Base-by-base conservation (phyloP, 2,888 invertebrate species). In the Alsophila aescularia region DNA sequence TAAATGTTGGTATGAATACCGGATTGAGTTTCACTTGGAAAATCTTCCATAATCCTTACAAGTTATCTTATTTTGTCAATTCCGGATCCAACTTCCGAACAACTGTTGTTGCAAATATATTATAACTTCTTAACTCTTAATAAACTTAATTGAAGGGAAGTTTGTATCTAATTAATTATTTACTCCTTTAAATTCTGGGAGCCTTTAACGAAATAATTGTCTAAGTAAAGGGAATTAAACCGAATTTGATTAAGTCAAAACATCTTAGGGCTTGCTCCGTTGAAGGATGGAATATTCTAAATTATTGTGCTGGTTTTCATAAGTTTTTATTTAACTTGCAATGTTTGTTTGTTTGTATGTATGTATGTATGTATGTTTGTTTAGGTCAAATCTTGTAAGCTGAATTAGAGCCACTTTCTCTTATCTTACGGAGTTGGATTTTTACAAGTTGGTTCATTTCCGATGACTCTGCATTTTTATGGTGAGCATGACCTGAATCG, bases 61-160 rank as follows among this genome's bases (percentile, higher is more conserved):
- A 16, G 48, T 34, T 54, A 49, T 49, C 54, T 49, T 49, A 54
- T 54, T 54, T 43, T 49, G 43, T 34, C 54, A 54, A 49, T 39
- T 42, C 43, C 15, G 41, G 8, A 35, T 43, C 32, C 21, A 42
- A 53, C 49, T 54, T 13, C 16, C 13, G 14, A 43, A 45, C 42
- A 49, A 54, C 42, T 54, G 45, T 53, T 53, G 41, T 47, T 53
- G 47, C 52, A 53, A 53, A 53, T 53, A 47, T 45, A 54, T 48
- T 48, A 48, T 49, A 49, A 49, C 43, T 54, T 49, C 43, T n/a
- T 43, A 54, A 49, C 54, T 47, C 51, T 37, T 51, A 44, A 45
- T 47, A 36, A 52, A 58, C 35, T 58, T 43, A 58, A 49, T 52
- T 40, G 44, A 52, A 52, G 39, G 39, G 41, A 58, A 48, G 39